Percentiles rank a stretch among this genome's conserved stretches.
phyloP scores from a whole-genome alignment of 2,797 vertebrate genomes.

The Rhinophrynus dorsalis region DNA sequence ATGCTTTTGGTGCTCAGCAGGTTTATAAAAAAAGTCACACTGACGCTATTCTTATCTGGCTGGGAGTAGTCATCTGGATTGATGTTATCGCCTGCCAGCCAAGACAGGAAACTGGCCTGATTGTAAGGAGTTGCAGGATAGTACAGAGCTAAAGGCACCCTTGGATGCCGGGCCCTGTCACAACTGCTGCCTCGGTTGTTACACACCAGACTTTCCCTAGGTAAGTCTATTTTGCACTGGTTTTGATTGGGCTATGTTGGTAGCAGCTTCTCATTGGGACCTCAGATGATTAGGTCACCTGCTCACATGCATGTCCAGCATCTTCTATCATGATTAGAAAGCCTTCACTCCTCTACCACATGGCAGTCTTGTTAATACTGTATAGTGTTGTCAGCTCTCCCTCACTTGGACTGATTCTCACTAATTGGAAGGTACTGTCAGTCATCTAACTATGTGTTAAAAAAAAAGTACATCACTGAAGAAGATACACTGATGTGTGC shows the following conservation, averaged over 20 bases:
- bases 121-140: too few relatives aligned
- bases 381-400: slow-evolving; percentile 44
- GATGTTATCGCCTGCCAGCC: too few relatives aligned
- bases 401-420: slow-evolving; percentile 42
- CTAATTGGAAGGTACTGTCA: slow-evolving; percentile 46
- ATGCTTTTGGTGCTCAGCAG: too few relatives aligned
- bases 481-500: slow-evolving; percentile 30
- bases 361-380: slow-evolving; percentile 36
- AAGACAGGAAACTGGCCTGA: too few relatives aligned
- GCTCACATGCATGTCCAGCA: slow-evolving; percentile 35
- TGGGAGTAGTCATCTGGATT: too few relatives aligned
- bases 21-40: too few relatives aligned
- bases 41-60: too few relatives aligned
- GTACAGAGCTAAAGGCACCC: too few relatives aligned
- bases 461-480: slow-evolving; percentile 30
- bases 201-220: too few relatives aligned
- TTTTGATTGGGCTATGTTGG: not conserved
- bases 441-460: slow-evolving; percentile 37
- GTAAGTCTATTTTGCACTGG: not conserved
- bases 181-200: too few relatives aligned
- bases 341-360: slow-evolving; percentile 16
- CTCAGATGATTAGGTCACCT: slow-evolving; percentile 20
- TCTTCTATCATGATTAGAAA: slow-evolving; percentile 14
- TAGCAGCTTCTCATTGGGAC: slow-evolving; percentile 2
- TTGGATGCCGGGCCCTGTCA: too few relatives aligned